Conservation (phyloP, 2,113 vertebrate species). For the Glaucidium brasilianum region DNA sequence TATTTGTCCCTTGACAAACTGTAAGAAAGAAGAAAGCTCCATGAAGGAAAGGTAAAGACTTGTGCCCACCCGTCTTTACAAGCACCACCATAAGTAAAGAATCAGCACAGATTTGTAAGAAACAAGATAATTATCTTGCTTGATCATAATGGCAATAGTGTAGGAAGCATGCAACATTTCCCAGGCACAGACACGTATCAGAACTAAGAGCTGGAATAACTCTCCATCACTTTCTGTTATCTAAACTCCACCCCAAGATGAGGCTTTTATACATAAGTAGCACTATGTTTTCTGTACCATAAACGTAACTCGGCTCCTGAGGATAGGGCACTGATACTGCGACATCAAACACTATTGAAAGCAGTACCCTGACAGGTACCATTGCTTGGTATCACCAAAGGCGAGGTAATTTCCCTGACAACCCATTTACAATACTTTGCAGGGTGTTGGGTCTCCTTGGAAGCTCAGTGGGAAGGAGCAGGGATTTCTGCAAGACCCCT, state of each 20-base stretch:
- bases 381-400: background rate
- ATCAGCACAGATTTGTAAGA: background rate
- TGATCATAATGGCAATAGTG: background rate
- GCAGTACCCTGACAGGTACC: background rate
- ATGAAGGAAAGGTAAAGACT: background rate
- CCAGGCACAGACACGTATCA: background rate
- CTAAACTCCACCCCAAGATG: background rate
- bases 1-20: slow-evolving; percentile 92
- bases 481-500: background rate
- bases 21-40: background rate
- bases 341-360: background rate
- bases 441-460: background rate
- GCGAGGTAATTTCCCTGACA: background rate
- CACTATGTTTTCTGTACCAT: background rate
- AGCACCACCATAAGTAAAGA: background rate
- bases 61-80: background rate
- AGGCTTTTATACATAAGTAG: background rate
- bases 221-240: background rate
- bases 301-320: background rate
- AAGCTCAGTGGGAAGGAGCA: background rate
- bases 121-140: background rate
- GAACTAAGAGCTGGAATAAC: background rate
- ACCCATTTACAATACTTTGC: background rate
- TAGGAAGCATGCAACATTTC: background rate
- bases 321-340: background rate